Conservation (phyloP, 2,113 vertebrate genomes). For the Istiophorus platypterus region DNA sequence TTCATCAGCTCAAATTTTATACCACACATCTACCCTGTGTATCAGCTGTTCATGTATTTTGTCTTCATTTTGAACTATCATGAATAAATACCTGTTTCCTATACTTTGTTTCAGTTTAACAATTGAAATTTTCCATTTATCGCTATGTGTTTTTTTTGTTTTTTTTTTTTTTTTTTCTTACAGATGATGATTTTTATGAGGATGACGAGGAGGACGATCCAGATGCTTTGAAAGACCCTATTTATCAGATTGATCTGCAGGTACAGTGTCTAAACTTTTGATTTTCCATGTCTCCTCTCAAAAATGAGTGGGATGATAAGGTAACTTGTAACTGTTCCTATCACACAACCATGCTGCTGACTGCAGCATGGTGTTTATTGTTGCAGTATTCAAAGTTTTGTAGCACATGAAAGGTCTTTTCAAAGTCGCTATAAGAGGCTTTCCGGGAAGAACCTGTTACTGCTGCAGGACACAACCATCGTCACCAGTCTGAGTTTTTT, state of each 20-base stretch:
- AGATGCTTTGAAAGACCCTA: constrained; percentile 96
- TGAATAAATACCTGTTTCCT: background rate
- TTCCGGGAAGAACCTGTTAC: too few species aligned
- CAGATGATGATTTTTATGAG: constrained; percentile 98
- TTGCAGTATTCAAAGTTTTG: background rate
- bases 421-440: background rate
- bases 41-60: background rate
- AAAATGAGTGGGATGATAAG: background rate
- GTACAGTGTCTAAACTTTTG: constrained; percentile 32
- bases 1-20: too few species aligned
- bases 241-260: constrained; percentile 95
- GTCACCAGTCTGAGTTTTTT: too few species aligned
- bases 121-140: background rate
- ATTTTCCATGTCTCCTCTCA: background rate
- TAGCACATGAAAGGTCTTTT: background rate
- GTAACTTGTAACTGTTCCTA: background rate
- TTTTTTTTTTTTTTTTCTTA: background rate
- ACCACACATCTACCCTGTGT: background rate
- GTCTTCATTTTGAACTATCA: background rate
- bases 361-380: background rate
- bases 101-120: background rate
- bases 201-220: constrained; percentile 98
- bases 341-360: too few species aligned
- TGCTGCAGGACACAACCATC: too few species aligned
- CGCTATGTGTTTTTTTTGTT: background rate